These are phyloP conservation scores for Percopsis omiscomaycus DNA, from an alignment of 2,797 vertebrate genomes.

Conservation along the genomic window DNA sequence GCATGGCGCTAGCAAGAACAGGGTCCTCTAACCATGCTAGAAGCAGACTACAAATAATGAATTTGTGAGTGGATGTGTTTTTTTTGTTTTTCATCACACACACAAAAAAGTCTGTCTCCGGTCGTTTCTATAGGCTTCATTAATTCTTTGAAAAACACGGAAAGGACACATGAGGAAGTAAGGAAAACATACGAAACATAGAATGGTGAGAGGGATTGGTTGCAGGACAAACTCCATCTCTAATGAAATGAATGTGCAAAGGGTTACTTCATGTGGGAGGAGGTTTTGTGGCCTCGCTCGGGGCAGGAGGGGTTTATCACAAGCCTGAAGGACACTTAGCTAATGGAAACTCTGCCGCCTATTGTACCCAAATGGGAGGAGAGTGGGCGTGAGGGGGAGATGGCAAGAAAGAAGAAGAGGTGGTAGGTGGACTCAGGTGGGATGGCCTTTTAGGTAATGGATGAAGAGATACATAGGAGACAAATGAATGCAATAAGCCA, in stretches of 20 bases:
- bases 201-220: too few relatives aligned
- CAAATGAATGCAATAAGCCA: slow-evolving; percentile 45
- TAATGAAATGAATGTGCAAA: neutral
- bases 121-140: too few relatives aligned
- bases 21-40: too few relatives aligned
- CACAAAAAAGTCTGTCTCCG: too few relatives aligned
- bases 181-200: slow-evolving; percentile 5
- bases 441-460: slow-evolving; percentile 42
- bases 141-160: too few relatives aligned
- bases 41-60: too few relatives aligned
- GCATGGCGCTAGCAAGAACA: too few relatives aligned
- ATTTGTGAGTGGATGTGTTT: too few relatives aligned
- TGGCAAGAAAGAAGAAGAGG: slow-evolving; percentile 5
- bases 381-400: slow-evolving; percentile 7
- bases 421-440: slow-evolving; percentile 39
- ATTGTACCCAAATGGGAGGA: slow-evolving; percentile 25
- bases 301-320: slow-evolving; percentile 11
- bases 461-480: slow-evolving; percentile 41
- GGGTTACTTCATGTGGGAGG: slow-evolving; percentile 3
- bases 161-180: neutral
- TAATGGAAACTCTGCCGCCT: slow-evolving; percentile 35
- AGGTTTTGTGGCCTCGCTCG: slow-evolving; percentile 17
- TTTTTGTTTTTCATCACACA: too few relatives aligned
- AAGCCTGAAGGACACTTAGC: slow-evolving; percentile 10
- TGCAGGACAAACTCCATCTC: neutral